These are phyloP conservation scores for Calameuta idolon DNA, from an alignment of 2,888 invertebrate species.

Conservation along the genomic window DNA sequence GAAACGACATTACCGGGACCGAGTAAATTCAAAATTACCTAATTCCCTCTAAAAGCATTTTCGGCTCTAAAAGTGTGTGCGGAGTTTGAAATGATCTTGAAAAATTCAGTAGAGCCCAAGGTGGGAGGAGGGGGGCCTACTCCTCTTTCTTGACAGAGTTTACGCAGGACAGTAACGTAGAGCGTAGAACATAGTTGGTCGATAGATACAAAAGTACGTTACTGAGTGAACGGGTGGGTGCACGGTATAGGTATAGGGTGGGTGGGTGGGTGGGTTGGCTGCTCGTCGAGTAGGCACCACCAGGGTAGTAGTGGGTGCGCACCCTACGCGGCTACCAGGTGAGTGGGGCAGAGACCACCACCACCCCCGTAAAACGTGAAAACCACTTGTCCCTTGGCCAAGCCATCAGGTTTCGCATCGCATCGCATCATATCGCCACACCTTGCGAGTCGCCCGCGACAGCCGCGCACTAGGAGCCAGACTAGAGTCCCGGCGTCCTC, in stretches of 20 bases:
- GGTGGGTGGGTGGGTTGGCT: conserved; percentile 27
- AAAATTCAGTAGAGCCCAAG: too few relatives aligned
- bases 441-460: background rate
- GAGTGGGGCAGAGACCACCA: conserved; percentile 49
- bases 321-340: conserved; percentile 51
- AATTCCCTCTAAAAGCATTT: too few relatives aligned
- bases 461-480: background rate
- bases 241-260: conserved; percentile 17
- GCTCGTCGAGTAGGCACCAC: conserved; percentile 34
- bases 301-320: conserved; percentile 49
- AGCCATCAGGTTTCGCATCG: background rate
- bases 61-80: too few relatives aligned
- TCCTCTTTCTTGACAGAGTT: too few relatives aligned
- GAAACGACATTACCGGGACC: too few relatives aligned
- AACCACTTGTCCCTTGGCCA: conserved; percentile 47
- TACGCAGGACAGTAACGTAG: too few relatives aligned
- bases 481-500: too few relatives aligned
- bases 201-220: conserved; percentile 15
- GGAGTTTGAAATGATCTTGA: too few relatives aligned
- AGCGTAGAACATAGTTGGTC: conserved; percentile 9
- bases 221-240: conserved; percentile 13
- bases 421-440: conserved; percentile 3
- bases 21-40: too few relatives aligned
- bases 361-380: conserved; percentile 54
- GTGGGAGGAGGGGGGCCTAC: too few relatives aligned